Percentiles rank a stretch among this genome's conserved stretches.
These are phyloP conservation scores for Aphidius ervi DNA, from an alignment of 1,140 invertebrate genomes.

Conservation along the genomic window DNA sequence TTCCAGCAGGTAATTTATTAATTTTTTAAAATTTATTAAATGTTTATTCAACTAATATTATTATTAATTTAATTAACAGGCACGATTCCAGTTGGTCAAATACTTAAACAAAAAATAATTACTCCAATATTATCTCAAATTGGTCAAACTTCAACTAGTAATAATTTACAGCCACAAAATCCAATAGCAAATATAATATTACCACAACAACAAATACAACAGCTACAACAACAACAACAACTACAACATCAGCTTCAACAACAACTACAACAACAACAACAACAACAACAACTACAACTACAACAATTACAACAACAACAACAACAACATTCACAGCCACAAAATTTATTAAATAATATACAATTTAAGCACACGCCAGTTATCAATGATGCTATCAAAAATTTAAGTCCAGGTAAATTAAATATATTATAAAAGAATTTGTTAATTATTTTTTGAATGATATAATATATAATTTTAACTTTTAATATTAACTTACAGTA, in stretches of 20 bases:
- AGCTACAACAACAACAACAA: constrained; percentile 35
- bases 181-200: constrained; percentile 52
- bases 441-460: not conserved
- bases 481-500: constrained; percentile 33
- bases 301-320: constrained; percentile 32
- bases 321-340: constrained; percentile 33
- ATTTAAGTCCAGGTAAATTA: too few species aligned
- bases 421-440: too few species aligned
- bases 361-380: too few species aligned
- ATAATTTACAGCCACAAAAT: constrained; percentile 41
- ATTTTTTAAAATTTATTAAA: not conserved
- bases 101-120: constrained; percentile 53
- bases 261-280: too few species aligned
- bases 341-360: constrained; percentile 29
- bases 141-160: constrained; percentile 47
- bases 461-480: not conserved
- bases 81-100: constrained; percentile 39
- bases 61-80: constrained; percentile 25
- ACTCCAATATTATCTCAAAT: constrained; percentile 48
- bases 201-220: constrained; percentile 39
- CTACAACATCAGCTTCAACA: not conserved
- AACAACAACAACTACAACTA: not conserved
- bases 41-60: constrained; percentile 9
- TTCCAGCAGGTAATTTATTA: constrained; percentile 40
- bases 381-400: too few species aligned